Base-by-base conservation (phyloP, 2,113 vertebrate species). In the Zapornia atra region DNA sequence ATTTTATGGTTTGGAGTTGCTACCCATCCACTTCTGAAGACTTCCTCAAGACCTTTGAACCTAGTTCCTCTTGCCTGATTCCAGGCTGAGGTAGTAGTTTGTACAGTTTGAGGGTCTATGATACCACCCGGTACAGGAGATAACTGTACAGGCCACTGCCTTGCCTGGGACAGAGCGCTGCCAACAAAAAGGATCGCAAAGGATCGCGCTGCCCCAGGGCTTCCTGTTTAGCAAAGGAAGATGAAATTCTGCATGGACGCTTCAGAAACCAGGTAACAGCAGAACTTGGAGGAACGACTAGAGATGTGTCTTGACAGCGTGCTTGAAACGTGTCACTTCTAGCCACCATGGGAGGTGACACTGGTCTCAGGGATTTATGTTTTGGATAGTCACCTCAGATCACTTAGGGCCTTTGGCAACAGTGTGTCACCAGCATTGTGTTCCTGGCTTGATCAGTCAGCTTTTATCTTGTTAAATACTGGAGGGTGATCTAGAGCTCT, bases 81-180 rank as follows among this genome's bases (percentile, higher is more conserved):
- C 98, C 99, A 98, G 98, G 98, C 99, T 99, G 99, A 99, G 99
- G 99, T 99, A 99, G 99, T 99, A 99, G 99, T 99, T 99, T 99
- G 99, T 99, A 99, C 99, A 99, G 99, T 99, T 99, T 99, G 98
- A 99, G 99, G 99, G 99, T 99, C 99, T 99, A 98, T 99, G 99
- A 99, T 99, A 99, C 98, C 99, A 98, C 99, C 99, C 99, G 98
- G 99, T 99, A 99, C 98, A 99, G 99, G 99, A 99, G 99, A 99
- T 99, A 99, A 99, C 99, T 99, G 99, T 99, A 99, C 99, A 99
- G 99, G 98, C 99, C 98, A 99, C 99, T 99, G 99, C 99, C 99
- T 99, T 99, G 99, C 99, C 98, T 98, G 99, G 98, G 98, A 98
- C 98, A 98, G 99, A 91, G 99, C 98, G 0, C 96, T 91, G 96